Conservation (phyloP, 2,888 invertebrate species). For the Ptychoptera albimana region DNA sequence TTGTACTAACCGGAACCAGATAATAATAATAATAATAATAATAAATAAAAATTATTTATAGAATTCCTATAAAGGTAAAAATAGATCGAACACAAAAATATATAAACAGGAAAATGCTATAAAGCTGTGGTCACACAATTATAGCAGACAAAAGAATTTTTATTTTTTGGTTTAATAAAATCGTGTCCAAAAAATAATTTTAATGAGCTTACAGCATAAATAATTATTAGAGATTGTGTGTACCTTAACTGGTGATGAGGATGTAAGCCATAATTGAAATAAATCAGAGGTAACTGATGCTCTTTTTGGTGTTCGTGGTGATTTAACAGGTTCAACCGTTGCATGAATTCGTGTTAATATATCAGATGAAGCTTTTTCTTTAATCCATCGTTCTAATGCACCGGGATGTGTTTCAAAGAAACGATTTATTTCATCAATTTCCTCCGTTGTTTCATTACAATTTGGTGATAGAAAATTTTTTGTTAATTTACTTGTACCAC, state of each 20-base stretch:
- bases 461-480: no score
- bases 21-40: no score
- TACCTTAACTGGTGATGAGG: conserved; percentile 59
- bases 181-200: no score
- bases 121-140: neutral
- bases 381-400: conserved; percentile 58
- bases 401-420: conserved; percentile 46
- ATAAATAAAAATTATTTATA: no score
- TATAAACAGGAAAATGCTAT: no score
- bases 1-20: no score
- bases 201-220: no score
- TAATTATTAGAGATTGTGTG: no score
- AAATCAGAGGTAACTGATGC: conserved; percentile 70
- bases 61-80: no score
- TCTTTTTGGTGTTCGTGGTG: conserved; percentile 38
- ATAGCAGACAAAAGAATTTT: conserved; percentile 1
- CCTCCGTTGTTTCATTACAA: conserved; percentile 9
- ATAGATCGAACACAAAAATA: no score
- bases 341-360: conserved; percentile 43
- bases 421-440: conserved; percentile 28
- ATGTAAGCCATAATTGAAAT: conserved; percentile 63
- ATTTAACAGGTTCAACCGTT: conserved; percentile 33
- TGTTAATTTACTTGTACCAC: no score
- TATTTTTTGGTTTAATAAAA: no score
- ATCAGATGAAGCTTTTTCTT: conserved; percentile 55